Conservation (phyloP, 1,140 invertebrate species). For the Rhyzopertha dominica region DNA sequence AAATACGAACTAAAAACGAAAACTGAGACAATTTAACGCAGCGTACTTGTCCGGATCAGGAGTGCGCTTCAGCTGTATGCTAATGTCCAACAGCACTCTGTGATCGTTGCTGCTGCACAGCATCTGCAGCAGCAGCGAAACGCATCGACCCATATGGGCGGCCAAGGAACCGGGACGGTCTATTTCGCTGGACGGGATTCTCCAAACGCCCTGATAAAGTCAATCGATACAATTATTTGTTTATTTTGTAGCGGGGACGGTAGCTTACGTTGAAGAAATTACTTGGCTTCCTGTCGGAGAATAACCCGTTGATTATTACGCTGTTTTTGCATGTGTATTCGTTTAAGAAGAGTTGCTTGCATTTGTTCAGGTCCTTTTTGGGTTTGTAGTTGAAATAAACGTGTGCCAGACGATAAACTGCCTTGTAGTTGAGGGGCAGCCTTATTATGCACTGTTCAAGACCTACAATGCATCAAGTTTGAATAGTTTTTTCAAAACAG, state of each 20-base stretch:
- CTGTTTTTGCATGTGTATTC: slow-evolving; percentile 58
- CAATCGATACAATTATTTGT: not conserved
- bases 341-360: slow-evolving; percentile 66
- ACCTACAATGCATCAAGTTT: slow-evolving; percentile 70
- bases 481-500: too few relatives aligned
- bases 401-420: slow-evolving; percentile 80
- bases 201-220: slow-evolving; percentile 73
- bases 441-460: slow-evolving; percentile 78
- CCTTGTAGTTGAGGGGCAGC: slow-evolving; percentile 90
- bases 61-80: slow-evolving; percentile 67
- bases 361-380: slow-evolving; percentile 62
- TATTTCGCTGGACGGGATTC: slow-evolving; percentile 83
- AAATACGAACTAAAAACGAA: slow-evolving; percentile 17
- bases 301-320: slow-evolving; percentile 71
- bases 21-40: slow-evolving; percentile 12
- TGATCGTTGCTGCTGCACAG: slow-evolving; percentile 74
- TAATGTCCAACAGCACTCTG: slow-evolving; percentile 73
- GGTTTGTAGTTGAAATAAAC: slow-evolving; percentile 73
- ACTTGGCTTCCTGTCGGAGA: slow-evolving; percentile 73
- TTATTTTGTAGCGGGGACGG: slow-evolving; percentile 11
- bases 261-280: slow-evolving; percentile 85
- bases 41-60: slow-evolving; percentile 77
- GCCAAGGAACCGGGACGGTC: slow-evolving; percentile 88
- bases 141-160: slow-evolving; percentile 82
- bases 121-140: slow-evolving; percentile 75